A percentile compares a stretch with the other conserved stretches of the same genome.
Conservation (phyloP, 2,113 vertebrate genomes). For the Rhagologus leucostigma region DNA sequence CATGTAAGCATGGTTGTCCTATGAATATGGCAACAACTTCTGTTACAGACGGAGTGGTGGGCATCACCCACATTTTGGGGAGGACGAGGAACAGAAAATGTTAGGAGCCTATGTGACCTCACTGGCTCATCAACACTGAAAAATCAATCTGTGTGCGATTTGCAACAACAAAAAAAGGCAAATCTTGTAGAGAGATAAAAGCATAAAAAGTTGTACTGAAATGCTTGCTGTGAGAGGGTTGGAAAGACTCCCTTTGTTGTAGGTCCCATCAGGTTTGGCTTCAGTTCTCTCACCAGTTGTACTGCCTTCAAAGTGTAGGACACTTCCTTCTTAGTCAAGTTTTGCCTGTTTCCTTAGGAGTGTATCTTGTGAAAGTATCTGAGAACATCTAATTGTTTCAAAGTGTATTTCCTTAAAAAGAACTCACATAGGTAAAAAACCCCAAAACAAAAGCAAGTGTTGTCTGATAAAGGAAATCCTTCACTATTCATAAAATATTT, state of each 20-base stretch:
- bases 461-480: constrained; percentile 70
- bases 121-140: not conserved
- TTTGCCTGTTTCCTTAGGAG: constrained; percentile 1
- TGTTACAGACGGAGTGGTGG: not conserved
- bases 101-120: not conserved
- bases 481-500: constrained; percentile 71
- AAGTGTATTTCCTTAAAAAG: constrained; percentile 52
- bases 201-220: not conserved
- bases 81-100: not conserved
- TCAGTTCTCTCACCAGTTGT: not conserved
- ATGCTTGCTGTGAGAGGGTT: fast-evolving
- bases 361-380: not conserved
- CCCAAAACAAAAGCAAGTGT: not conserved
- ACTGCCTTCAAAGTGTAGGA: not conserved
- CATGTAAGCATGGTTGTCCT: fast-evolving
- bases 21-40: not conserved
- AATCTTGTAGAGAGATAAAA: not conserved
- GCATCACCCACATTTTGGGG: not conserved
- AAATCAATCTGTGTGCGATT: not conserved
- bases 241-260: not conserved
- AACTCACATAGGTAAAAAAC: not conserved
- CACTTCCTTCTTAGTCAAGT: not conserved
- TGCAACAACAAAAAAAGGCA: not conserved
- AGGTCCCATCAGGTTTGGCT: not conserved
- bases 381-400: not conserved